Percentiles rank a stretch among this genome's conserved stretches.
Evolutionary conservation across 2,113 vertebrate genomes (phyloP).

Genomic region (Struthio camelus): DNA sequence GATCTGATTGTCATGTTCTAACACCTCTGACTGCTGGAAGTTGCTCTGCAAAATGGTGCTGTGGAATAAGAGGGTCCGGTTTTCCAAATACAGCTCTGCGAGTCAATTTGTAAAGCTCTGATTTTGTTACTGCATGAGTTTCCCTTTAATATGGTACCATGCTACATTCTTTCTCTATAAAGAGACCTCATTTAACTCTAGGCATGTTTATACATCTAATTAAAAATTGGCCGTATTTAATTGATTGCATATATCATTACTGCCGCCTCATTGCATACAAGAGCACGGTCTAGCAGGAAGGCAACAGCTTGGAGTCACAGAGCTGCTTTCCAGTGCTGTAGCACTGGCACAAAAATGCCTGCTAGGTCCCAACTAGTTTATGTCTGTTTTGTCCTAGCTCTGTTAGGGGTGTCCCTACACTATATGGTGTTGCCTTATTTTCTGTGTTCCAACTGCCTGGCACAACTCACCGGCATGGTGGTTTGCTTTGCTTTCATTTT

Average conservation of each 20-base stretch:
- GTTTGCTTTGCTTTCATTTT: neutral
- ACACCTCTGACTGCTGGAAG: neutral
- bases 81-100: neutral
- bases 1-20: neutral
- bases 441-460: accelerated
- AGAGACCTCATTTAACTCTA: conserved; percentile 52
- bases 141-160: conserved; percentile 36
- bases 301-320: neutral
- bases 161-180: conserved; percentile 38
- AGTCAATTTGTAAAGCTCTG: conserved; percentile 13
- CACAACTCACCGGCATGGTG: neutral
- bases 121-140: conserved; percentile 17
- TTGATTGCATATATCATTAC: conserved; percentile 48
- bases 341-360: neutral
- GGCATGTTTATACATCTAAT: conserved; percentile 62
- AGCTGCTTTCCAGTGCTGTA: neutral
- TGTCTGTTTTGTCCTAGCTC: accelerated
- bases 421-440: accelerated
- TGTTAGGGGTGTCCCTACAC: accelerated
- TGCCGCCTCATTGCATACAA: neutral
- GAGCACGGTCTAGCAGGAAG: neutral
- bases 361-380: accelerated
- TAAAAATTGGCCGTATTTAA: conserved; percentile 51
- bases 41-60: neutral
- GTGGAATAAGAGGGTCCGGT: neutral